A percentile compares a stretch with the other conserved stretches of the same genome.
phyloP scores from a whole-genome alignment of 1,140 invertebrate species.

The Drosophila tropicalis region DNA sequence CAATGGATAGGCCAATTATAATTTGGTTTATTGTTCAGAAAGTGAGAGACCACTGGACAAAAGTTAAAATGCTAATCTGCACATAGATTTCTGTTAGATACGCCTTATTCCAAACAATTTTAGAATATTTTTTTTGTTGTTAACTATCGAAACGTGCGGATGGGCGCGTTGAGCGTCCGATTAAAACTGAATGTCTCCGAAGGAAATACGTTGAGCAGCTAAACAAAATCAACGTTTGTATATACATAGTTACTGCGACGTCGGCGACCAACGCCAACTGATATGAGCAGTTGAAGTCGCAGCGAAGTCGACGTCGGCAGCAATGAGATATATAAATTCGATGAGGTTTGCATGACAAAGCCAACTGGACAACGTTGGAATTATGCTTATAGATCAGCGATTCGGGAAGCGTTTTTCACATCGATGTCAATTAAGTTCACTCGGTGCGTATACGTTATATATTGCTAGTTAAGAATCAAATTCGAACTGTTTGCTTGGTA shows the following conservation, averaged over 20 bases:
- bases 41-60: not conserved
- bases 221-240: constrained; percentile 53
- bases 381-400: constrained; percentile 4
- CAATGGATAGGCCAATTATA: constrained; percentile 2
- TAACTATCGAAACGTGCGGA: constrained; percentile 59
- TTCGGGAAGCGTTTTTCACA: constrained; percentile 1
- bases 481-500: not conserved
- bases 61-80: not conserved
- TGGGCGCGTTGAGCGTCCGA: constrained; percentile 55
- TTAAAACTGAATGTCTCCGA: constrained; percentile 67
- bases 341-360: constrained; percentile 16
- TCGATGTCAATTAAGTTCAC: constrained; percentile 13
- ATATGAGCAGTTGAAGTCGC: constrained; percentile 24
- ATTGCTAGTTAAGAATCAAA: not conserved
- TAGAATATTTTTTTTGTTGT: constrained; percentile 7
- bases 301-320: constrained; percentile 15
- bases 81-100: constrained; percentile 9
- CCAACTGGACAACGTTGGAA: constrained; percentile 3
- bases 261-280: constrained; percentile 35
- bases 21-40: not conserved
- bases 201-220: constrained; percentile 70
- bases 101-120: constrained; percentile 15
- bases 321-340: constrained; percentile 25
- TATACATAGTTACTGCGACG: constrained; percentile 29
- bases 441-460: constrained; percentile 1